Conservation (phyloP, 2,888 invertebrate genomes). For the Drosophila affinis region DNA sequence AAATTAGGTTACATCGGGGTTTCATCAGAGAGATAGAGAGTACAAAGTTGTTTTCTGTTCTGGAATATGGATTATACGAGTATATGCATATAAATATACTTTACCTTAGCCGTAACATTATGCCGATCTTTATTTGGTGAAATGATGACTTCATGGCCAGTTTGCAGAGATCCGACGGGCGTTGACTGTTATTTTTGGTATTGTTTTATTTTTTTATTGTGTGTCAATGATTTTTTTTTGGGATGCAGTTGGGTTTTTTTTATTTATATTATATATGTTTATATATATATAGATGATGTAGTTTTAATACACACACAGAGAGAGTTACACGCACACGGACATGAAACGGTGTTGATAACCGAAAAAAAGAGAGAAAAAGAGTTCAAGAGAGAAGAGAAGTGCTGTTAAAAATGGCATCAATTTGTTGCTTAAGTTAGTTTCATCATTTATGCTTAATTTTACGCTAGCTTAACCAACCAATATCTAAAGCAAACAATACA, state of each 20-base stretch:
- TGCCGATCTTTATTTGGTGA: constrained; percentile 95
- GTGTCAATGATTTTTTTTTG: constrained; percentile 29
- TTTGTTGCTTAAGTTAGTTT: constrained; percentile 52
- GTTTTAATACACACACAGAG: constrained; percentile 56
- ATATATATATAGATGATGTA: constrained; percentile 43
- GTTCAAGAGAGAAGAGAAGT: constrained; percentile 58
- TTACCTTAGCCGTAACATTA: constrained; percentile 91
- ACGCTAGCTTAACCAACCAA: constrained; percentile 21
- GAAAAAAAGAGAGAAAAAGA: constrained; percentile 55
- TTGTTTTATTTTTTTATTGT: constrained; percentile 29
- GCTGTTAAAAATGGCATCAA: constrained; percentile 66
- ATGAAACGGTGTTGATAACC: constrained; percentile 55
- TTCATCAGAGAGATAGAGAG: constrained; percentile 14
- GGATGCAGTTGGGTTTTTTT: constrained; percentile 40
- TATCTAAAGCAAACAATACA: constrained; percentile 25
- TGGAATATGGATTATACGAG: constrained; percentile 24
- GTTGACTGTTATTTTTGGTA: constrained; percentile 88
- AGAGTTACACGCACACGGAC: constrained; percentile 56
- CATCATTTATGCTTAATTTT: constrained; percentile 10
- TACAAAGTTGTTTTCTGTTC: constrained; percentile 21
- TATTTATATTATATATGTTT: constrained; percentile 33
- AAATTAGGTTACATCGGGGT: constrained; percentile 19
- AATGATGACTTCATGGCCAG: constrained; percentile 94
- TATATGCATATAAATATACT: constrained; percentile 51
- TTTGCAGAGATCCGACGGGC: constrained; percentile 95